Evolutionary conservation across 92 coral and sea anemone genomes (phyloP), one percentile per base, ranked within the genome.

Genomic region (Parazoanthus swiftii): DNA sequence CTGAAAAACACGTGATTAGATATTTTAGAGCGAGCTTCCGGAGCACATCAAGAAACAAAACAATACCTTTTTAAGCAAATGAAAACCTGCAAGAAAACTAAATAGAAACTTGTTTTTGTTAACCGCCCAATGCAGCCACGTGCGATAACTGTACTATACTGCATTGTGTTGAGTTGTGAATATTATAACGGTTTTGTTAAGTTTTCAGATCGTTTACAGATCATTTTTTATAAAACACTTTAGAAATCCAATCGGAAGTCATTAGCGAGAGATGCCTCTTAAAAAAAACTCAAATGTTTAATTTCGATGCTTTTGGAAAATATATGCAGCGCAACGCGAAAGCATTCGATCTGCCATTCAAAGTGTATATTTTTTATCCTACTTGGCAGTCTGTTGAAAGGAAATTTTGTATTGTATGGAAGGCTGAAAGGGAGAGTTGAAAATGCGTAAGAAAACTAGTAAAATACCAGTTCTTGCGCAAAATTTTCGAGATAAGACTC

Each of bases 191-290:
- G 25, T 15, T 38, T 29, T 33, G 10, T 74, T 74, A 36, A 21
- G 46, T 16, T 56, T 42, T 66, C 38, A 68, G 43, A 44, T 82
- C 54, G 46, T 33, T 56, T 42, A 42, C 38, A 68, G 43, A 44
- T 82, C 77, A 20, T 82, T 82, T 67, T 70, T 25, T n/a, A 42
- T 39, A n/a, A 4, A 35, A 21, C n/a, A 37, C 3, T 11, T 77
- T 77, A n/a, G 44, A 42, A 42, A 63, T 68, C 38, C 37, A 83
- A 18, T 46, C 86, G 86, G 78, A 83, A 67, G 66, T 83, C 77
- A 68, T 83, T 83, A 68, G 76, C 67, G 43, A 79, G 66, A 46
- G 14, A 25, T 23, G 48, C 26, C 29, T 26, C 38, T 79, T 54
- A 46, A 77, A 29, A 29, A 29, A 29, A 26, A 77, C 59, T 44